These are phyloP conservation scores for Salpingus planirostris DNA, from an alignment of 2,888 invertebrate species.

Conservation along the genomic window DNA sequence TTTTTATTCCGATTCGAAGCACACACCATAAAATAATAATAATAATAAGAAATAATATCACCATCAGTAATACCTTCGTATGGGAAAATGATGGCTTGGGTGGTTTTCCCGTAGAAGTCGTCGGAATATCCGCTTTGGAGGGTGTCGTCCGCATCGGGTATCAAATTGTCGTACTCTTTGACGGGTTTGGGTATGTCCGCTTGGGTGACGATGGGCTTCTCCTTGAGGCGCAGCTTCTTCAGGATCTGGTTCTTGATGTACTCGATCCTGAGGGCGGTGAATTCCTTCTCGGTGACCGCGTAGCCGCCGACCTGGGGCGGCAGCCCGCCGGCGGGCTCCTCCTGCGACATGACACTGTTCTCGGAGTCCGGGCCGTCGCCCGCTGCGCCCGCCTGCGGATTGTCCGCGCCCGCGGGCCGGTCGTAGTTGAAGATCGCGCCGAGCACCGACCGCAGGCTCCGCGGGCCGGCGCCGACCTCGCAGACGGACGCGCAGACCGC, in stretches of 20 bases:
- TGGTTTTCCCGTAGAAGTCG: constrained; percentile 76
- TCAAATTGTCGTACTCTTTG: constrained; percentile 59
- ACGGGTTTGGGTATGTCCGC: constrained; percentile 66
- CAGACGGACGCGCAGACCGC: constrained; percentile 20
- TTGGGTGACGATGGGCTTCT: constrained; percentile 59
- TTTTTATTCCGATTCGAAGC: too few species aligned
- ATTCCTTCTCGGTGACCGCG: constrained; percentile 45
- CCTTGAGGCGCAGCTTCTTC: constrained; percentile 67
- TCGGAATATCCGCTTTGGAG: constrained; percentile 54
- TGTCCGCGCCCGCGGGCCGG: not conserved
- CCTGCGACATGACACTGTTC: constrained; percentile 25
- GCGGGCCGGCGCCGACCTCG: constrained; percentile 11
- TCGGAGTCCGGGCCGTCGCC: constrained; percentile 26
- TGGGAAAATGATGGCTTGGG: constrained; percentile 74
- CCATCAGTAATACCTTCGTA: constrained; percentile 72
- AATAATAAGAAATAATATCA: constrained; percentile 15
- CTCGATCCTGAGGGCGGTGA: constrained; percentile 65
- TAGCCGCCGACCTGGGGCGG: constrained; percentile 18
- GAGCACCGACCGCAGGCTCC: constrained; percentile 28
- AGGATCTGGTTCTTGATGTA: constrained; percentile 78
- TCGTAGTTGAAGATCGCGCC: constrained; percentile 24
- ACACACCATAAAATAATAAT: constrained; percentile 1
- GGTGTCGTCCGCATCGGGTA: constrained; percentile 44
- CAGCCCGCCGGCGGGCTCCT: too few species aligned
- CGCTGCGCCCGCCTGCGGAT: not conserved